A percentile compares a stretch with the other conserved stretches of the same genome.
phyloP scores from a whole-genome alignment of 2,113 vertebrate genomes.

The Pomatorhinus ruficollis region DNA sequence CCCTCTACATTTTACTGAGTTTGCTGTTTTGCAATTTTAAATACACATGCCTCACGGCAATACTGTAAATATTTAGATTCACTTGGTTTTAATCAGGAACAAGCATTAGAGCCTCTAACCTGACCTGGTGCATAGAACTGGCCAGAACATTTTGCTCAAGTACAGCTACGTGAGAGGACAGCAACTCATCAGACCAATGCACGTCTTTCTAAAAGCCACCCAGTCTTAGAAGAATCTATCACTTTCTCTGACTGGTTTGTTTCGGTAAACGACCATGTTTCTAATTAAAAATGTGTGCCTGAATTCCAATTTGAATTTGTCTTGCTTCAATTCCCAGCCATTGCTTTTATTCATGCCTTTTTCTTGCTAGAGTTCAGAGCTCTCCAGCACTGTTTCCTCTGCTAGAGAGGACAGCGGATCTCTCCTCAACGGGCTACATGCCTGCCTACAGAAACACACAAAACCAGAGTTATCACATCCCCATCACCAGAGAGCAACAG shows the following conservation, averaged over 20 bases:
- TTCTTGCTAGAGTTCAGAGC: background rate
- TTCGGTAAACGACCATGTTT: background rate
- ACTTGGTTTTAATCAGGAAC: background rate
- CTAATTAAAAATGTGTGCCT: background rate
- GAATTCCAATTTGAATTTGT: background rate
- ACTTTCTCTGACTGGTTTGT: background rate
- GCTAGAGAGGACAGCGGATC: background rate
- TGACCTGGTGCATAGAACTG: background rate
- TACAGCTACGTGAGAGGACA: background rate
- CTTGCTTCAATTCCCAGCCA: background rate
- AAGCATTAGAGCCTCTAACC: background rate
- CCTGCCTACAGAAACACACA: background rate
- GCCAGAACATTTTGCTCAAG: background rate
- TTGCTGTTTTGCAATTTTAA: background rate
- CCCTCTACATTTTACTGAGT: background rate
- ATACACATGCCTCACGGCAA: background rate
- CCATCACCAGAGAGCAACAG: background rate
- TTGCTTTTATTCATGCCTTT: background rate
- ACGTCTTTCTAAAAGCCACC: background rate
- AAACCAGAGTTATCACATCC: background rate
- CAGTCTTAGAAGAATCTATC: background rate
- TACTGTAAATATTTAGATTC: background rate
- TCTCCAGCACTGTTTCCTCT: background rate
- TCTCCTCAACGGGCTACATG: accelerated
- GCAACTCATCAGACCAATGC: background rate